A percentile compares a stretch with the other conserved stretches of the same genome.
phyloP scores from a whole-genome alignment of 2,113 vertebrate genomes.

The Sialia sialis region DNA sequence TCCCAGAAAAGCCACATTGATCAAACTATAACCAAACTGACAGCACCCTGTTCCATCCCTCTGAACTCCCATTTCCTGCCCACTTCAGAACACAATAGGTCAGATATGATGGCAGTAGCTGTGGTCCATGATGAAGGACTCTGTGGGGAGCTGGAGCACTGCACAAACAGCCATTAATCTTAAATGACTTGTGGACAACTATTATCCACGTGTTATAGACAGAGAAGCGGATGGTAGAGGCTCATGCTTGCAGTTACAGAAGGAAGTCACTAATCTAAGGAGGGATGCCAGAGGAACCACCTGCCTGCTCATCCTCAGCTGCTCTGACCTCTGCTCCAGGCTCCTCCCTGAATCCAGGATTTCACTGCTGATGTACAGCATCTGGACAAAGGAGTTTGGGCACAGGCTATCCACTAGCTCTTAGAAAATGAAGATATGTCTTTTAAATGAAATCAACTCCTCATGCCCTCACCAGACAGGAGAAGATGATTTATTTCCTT shows the following conservation, averaged over 20 bases:
- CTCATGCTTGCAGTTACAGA: not conserved
- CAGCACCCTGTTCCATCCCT: not conserved
- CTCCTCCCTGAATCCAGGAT: not conserved
- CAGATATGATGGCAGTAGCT: not conserved
- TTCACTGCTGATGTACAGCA: not conserved
- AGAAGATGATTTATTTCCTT: conserved; percentile 47
- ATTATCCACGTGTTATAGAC: not conserved
- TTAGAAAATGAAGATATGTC: not conserved
- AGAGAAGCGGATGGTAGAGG: not conserved
- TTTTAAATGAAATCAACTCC: not conserved
- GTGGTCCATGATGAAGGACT: fast-evolving
- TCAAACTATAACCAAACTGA: not conserved
- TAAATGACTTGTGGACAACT: not conserved
- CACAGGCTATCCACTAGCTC: not conserved
- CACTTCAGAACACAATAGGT: not conserved
- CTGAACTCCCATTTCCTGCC: not conserved
- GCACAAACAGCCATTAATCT: not conserved
- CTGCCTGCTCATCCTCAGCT: not conserved
- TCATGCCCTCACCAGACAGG: not conserved
- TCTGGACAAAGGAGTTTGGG: not conserved
- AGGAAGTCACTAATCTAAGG: not conserved
- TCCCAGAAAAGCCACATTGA: not conserved
- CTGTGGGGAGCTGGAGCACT: not conserved
- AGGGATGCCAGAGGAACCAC: not conserved
- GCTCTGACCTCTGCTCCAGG: not conserved